Evolutionary conservation across 2,797 vertebrate genomes (phyloP).

Genomic region (Schizopygopsis pylzovi): DNA sequence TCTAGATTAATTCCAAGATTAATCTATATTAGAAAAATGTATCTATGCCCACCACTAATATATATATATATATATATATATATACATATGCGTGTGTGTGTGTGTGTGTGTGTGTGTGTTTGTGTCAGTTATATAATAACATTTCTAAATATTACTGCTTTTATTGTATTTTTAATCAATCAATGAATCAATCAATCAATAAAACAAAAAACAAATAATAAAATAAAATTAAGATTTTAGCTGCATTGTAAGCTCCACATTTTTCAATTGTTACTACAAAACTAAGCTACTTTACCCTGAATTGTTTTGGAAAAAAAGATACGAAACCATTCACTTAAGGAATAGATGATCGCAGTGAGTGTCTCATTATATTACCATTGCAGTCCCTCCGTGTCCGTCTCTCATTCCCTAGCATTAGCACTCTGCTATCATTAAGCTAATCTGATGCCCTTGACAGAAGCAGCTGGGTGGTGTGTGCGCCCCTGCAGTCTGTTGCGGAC

Average conservation of each 20-base stretch:
- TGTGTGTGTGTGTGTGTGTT: too few relatives aligned
- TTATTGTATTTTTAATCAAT: too few relatives aligned
- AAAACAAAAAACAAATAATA: not conserved
- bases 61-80: too few relatives aligned
- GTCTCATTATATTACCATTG: constrained; percentile 37
- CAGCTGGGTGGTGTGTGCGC: constrained; percentile 31
- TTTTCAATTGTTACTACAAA: not conserved
- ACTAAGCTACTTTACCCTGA: not conserved
- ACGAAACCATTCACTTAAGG: not conserved
- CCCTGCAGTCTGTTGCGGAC: constrained; percentile 4
- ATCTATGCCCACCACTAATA: too few relatives aligned
- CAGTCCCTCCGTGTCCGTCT: constrained; percentile 20
- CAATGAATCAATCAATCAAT: too few relatives aligned
- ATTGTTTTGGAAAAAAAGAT: constrained; percentile 13
- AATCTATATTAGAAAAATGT: too few relatives aligned
- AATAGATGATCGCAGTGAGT: constrained; percentile 10
- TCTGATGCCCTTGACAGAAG: constrained; percentile 55
- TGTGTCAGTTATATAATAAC: too few relatives aligned
- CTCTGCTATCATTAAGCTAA: constrained; percentile 31
- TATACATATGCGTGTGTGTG: too few relatives aligned
- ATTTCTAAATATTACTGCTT: too few relatives aligned
- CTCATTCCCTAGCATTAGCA: constrained; percentile 38
- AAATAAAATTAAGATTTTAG: not conserved
- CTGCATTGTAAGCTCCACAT: not conserved
- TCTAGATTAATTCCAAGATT: too few relatives aligned